A percentile compares a stretch with the other conserved stretches of the same genome.
phyloP scores from a whole-genome alignment of 1,140 invertebrate species.

The Ephestia elutella region DNA sequence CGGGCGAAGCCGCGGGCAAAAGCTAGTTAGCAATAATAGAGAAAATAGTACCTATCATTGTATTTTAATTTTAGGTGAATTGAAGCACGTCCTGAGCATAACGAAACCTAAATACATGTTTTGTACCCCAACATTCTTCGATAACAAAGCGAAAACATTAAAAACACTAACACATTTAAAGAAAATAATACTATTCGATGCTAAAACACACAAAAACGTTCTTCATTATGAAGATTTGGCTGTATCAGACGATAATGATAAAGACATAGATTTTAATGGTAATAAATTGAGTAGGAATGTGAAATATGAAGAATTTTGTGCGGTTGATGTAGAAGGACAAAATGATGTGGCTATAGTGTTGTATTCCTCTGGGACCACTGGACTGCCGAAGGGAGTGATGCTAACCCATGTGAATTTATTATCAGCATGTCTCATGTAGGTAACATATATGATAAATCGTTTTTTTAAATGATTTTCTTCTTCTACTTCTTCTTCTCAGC shows the following conservation, averaged over 20 bases:
- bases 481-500: no score
- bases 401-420: conserved; percentile 79
- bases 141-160: conserved; percentile 28
- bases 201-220: conserved; percentile 20
- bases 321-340: conserved; percentile 36
- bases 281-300: conserved; percentile 11
- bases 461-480: neutral
- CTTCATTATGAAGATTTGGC: conserved; percentile 29
- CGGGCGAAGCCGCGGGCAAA: no score
- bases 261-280: conserved; percentile 14
- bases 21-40: no score
- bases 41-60: no score
- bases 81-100: conserved; percentile 66
- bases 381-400: conserved; percentile 86
- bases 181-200: conserved; percentile 33
- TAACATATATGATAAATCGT: neutral
- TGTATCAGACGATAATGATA: conserved; percentile 5
- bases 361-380: conserved; percentile 83
- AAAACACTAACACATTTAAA: conserved; percentile 23
- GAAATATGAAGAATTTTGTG: conserved; percentile 32
- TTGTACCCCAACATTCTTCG: conserved; percentile 38
- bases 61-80: conserved; percentile 56
- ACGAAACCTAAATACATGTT: conserved; percentile 70
- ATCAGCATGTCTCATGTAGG: conserved; percentile 12
- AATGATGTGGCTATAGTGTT: conserved; percentile 62